A percentile compares a stretch with the other conserved stretches of the same genome.
Evolutionary conservation across 1,140 invertebrate species (phyloP).

Genomic region (Dryas iulia): DNA sequence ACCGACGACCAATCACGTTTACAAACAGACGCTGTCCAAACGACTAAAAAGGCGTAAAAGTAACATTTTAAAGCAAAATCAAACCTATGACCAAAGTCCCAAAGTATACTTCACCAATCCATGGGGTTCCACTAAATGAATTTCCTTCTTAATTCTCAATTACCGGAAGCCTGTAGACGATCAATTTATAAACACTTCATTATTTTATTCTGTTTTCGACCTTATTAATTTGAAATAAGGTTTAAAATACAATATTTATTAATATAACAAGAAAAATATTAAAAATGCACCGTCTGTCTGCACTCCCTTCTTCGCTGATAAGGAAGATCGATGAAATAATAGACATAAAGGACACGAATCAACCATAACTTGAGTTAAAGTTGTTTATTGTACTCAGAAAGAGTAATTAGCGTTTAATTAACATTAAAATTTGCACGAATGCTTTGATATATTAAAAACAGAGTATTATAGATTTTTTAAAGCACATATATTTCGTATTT

Average conservation of each 20-base stretch:
- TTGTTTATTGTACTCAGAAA: too few relatives aligned
- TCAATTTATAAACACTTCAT: conserved; percentile 12
- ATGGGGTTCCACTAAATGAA: conserved; percentile 21
- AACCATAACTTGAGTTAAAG: background rate
- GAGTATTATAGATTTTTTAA: too few relatives aligned
- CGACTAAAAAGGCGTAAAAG: background rate
- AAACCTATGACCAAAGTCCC: background rate
- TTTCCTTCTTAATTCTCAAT: conserved; percentile 47
- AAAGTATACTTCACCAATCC: background rate
- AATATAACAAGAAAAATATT: background rate
- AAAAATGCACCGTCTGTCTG: background rate
- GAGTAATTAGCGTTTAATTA: background rate
- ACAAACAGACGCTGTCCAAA: too few relatives aligned
- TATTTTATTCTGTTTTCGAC: background rate
- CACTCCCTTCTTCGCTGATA: background rate
- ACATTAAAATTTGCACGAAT: background rate
- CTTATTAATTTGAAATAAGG: background rate
- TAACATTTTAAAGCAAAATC: background rate
- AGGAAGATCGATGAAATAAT: background rate
- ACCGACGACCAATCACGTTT: too few relatives aligned
- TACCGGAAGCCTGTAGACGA: conserved; percentile 34
- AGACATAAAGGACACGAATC: background rate
- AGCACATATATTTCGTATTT: too few relatives aligned
- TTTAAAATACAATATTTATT: background rate
- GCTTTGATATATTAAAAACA: too few relatives aligned